Percentiles rank a stretch among this genome's conserved stretches.
These are phyloP conservation scores for Catharus minimus DNA, from an alignment of 2,113 vertebrate genomes.

Conservation along the genomic window DNA sequence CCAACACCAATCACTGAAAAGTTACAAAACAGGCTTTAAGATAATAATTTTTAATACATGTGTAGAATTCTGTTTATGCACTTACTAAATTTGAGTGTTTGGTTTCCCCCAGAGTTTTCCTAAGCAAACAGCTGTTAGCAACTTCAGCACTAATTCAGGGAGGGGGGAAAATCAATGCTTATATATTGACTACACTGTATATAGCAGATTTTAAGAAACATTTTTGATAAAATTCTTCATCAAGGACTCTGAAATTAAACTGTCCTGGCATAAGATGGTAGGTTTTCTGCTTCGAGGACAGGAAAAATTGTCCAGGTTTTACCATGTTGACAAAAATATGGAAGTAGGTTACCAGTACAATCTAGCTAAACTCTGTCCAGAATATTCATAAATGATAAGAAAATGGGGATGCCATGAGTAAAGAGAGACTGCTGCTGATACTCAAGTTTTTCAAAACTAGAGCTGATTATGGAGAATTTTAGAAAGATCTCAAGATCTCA, in stretches of 20 bases:
- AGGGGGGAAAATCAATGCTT: neutral
- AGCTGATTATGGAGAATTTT: neutral
- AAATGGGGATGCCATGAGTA: neutral
- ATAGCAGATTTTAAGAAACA: neutral
- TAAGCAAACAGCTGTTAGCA: slow-evolving; percentile 12
- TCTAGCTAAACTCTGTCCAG: neutral
- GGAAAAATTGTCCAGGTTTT: neutral
- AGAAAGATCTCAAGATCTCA: neutral
- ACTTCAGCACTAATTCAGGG: neutral
- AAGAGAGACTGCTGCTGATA: neutral
- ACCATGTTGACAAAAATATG: neutral
- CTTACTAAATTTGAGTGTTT: neutral
- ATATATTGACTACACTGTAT: neutral
- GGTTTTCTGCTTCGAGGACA: neutral
- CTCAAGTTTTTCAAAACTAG: neutral
- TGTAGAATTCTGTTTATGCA: slow-evolving; percentile 2
- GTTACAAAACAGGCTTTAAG: slow-evolving; percentile 38
- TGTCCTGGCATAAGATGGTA: neutral
- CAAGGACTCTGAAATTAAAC: neutral
- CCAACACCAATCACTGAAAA: neutral
- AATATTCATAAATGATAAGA: neutral
- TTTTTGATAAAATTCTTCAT: neutral
- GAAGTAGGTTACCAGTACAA: neutral
- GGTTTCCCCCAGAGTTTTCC: neutral
- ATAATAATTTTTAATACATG: neutral